A percentile compares a stretch with the other conserved stretches of the same genome.
phyloP scores from a whole-genome alignment of 1,140 invertebrate species.

The Sitobion miscanthi region DNA sequence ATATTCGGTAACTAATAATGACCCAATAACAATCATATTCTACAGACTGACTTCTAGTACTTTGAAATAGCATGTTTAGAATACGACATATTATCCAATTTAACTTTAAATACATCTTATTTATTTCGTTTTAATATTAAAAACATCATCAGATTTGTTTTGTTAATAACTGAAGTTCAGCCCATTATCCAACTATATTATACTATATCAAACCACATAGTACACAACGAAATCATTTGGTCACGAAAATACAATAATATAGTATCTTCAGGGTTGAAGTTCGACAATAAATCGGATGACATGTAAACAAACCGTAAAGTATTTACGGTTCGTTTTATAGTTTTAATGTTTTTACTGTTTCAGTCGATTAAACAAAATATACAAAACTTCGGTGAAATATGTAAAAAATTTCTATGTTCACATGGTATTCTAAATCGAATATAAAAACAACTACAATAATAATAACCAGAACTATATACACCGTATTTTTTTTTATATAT shows the following conservation, averaged over 20 bases:
- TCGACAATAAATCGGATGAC: constrained; percentile 21
- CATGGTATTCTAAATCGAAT: background rate
- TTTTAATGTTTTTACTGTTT: background rate
- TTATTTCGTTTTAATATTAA: constrained; percentile 6
- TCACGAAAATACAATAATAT: background rate
- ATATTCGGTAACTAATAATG: background rate
- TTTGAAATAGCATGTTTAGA: background rate
- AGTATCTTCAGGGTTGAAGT: background rate
- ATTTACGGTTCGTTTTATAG: background rate
- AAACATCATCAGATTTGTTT: background rate
- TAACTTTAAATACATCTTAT: background rate
- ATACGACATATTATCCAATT: background rate
- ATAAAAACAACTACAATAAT: background rate
- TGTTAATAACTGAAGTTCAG: background rate
- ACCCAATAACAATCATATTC: background rate
- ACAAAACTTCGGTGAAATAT: background rate
- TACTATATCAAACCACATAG: background rate
- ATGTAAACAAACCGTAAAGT: constrained; percentile 32
- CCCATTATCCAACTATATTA: background rate
- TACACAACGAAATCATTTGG: background rate
- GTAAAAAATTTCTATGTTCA: background rate
- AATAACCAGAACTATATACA: background rate
- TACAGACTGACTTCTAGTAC: background rate
- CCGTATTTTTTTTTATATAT: background rate
- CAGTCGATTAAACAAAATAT: background rate